Percentiles rank a stretch among this genome's conserved stretches.
Conservation (phyloP, 1,140 invertebrate species). For the Rhopalosiphum maidis region DNA sequence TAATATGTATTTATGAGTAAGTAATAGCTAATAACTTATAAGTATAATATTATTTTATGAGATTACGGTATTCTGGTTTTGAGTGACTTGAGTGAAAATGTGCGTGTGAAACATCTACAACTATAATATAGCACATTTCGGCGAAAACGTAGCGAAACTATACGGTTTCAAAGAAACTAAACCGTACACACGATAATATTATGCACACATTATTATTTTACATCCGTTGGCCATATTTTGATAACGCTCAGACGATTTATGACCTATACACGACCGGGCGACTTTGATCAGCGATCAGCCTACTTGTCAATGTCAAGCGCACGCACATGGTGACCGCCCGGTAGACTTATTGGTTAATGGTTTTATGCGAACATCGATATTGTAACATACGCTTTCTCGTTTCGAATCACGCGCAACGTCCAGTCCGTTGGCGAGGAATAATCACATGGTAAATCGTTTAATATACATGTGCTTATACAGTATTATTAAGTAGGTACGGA, state of each 20-base stretch:
- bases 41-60: background rate
- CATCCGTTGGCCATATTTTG: background rate
- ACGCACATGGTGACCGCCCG: background rate
- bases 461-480: background rate
- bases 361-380: background rate
- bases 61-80: background rate
- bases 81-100: background rate
- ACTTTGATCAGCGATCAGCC: background rate
- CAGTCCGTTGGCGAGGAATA: background rate
- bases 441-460: background rate
- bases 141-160: background rate
- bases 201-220: background rate
- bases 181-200: background rate
- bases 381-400: background rate
- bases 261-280: constrained; percentile 1
- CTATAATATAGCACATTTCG: background rate
- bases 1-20: background rate
- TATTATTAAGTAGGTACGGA: background rate
- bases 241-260: constrained; percentile 9
- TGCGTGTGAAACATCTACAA: background rate
- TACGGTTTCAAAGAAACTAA: constrained; percentile 1
- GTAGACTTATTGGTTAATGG: background rate
- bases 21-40: background rate
- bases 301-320: constrained; percentile 20
- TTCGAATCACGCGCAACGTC: background rate